These are phyloP conservation scores for Peribatodes rhomboidaria DNA, from an alignment of 2,888 invertebrate genomes.

Conservation along the genomic window DNA sequence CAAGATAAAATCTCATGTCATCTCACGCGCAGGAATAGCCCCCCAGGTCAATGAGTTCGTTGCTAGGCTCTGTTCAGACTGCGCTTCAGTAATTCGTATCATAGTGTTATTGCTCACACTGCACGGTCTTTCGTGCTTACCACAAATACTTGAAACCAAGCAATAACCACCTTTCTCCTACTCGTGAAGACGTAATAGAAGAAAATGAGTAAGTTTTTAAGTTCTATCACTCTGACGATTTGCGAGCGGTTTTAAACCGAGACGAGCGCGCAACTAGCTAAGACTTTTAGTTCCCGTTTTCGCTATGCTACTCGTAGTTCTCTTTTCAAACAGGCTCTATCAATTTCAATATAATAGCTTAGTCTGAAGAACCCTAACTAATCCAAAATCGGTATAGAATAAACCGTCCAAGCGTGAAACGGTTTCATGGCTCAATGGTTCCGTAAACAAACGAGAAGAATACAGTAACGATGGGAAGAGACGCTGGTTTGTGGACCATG, in stretches of 20 bases:
- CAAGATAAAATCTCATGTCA: too few species aligned
- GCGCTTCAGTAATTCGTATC: not conserved
- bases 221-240: too few species aligned
- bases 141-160: too few species aligned
- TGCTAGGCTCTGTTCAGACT: conserved; percentile 15
- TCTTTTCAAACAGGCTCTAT: not conserved
- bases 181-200: too few species aligned
- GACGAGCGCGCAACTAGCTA: too few species aligned
- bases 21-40: too few species aligned
- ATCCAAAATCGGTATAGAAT: conserved; percentile 4
- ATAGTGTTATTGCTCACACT: not conserved
- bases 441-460: conserved; percentile 27
- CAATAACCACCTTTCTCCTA: too few species aligned
- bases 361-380: not conserved
- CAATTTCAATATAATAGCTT: not conserved
- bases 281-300: too few species aligned
- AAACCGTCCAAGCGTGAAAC: conserved; percentile 35
- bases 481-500: conserved; percentile 33
- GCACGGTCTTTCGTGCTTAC: not conserved
- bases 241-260: too few species aligned
- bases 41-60: conserved; percentile 21
- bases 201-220: too few species aligned
- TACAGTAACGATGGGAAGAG: conserved; percentile 25
- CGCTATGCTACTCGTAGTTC: not conserved
- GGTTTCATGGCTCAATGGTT: conserved; percentile 28